These are phyloP conservation scores for Drosophila virilis DNA, from an alignment of 1,140 invertebrate genomes.

Conservation along the genomic window DNA sequence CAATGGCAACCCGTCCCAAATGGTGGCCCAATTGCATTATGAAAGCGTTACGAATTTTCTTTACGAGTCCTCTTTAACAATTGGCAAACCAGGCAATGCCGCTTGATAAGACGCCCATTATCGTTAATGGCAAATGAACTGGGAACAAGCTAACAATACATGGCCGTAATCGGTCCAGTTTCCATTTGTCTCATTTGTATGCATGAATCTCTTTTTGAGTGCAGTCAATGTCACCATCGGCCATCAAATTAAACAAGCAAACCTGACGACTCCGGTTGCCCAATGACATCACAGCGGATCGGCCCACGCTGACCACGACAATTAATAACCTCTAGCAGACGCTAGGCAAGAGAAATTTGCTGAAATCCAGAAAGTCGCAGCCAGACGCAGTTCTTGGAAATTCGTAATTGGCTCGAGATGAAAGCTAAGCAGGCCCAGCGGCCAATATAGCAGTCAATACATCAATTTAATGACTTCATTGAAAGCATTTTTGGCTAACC, in stretches of 20 bases:
- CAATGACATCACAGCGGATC: slow-evolving; percentile 48
- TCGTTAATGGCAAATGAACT: slow-evolving; percentile 20
- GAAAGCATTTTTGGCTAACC: slow-evolving; percentile 65
- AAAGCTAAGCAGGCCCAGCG: slow-evolving; percentile 56
- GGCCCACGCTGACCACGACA: slow-evolving; percentile 18
- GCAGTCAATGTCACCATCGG: slow-evolving; percentile 27
- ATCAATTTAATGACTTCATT: slow-evolving; percentile 81
- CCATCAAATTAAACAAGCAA: slow-evolving; percentile 2
- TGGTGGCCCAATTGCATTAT: slow-evolving; percentile 53
- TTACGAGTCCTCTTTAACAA: slow-evolving; percentile 27
- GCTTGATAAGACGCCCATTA: slow-evolving; percentile 9
- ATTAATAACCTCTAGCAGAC: slow-evolving; percentile 1
- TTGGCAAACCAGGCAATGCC: slow-evolving; percentile 22
- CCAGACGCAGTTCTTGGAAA: slow-evolving; percentile 63
- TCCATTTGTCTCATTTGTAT: slow-evolving; percentile 2
- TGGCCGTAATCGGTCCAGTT: slow-evolving; percentile 19
- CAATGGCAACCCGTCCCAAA: slow-evolving; percentile 10
- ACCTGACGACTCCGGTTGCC: slow-evolving; percentile 8
- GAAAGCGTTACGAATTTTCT: slow-evolving; percentile 71
- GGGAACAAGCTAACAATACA: slow-evolving; percentile 16
- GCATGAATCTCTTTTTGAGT: slow-evolving; percentile 18
- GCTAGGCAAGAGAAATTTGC: slow-evolving; percentile 30
- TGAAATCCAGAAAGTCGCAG: slow-evolving; percentile 11
- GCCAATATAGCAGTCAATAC: slow-evolving; percentile 72
- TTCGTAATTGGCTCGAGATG: slow-evolving; percentile 69